These are phyloP conservation scores for Epizoanthus fatuus DNA, from an alignment of 92 coral and sea anemone genomes.

Conservation along the genomic window DNA sequence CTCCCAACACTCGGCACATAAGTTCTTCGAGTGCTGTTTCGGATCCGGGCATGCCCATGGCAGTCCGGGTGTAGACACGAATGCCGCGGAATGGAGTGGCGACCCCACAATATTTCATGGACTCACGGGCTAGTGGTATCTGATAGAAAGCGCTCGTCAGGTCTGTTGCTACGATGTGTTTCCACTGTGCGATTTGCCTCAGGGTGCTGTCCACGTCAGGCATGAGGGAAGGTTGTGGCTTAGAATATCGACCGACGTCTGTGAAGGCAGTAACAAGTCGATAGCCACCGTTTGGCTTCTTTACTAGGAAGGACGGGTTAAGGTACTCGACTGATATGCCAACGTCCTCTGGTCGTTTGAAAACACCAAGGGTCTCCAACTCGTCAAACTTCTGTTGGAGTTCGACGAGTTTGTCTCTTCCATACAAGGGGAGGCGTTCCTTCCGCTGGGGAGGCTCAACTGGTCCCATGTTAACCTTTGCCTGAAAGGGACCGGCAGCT, in stretches of 20 bases:
- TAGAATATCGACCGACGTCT: constrained; percentile 47
- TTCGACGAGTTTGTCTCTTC: constrained; percentile 39
- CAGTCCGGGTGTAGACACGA: constrained; percentile 54
- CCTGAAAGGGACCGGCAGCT: constrained; percentile 47
- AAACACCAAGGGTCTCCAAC: constrained; percentile 55
- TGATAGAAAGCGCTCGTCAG: constrained; percentile 75
- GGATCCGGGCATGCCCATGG: constrained; percentile 74
- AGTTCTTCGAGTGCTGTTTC: constrained; percentile 74
- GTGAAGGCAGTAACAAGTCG: constrained; percentile 68
- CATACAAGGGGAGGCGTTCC: constrained; percentile 52
- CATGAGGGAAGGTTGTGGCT: constrained; percentile 61
- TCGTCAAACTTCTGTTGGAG: constrained; percentile 56
- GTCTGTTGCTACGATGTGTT: constrained; percentile 61
- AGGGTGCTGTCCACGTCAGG: constrained; percentile 46
- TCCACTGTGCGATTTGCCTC: constrained; percentile 70
- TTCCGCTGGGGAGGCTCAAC: constrained; percentile 48
- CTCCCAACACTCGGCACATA: constrained; percentile 64
- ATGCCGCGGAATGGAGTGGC: constrained; percentile 60
- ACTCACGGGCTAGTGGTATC: constrained; percentile 59
- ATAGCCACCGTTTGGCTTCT: constrained; percentile 50
- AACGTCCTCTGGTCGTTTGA: constrained; percentile 62
- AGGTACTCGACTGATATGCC: constrained; percentile 50
- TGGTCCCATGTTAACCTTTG: constrained; percentile 53
- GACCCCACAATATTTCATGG: constrained; percentile 69
- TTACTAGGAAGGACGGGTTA: constrained; percentile 62